Base-by-base conservation (phyloP, 2,888 invertebrate species). In the Acrobasis repandana region DNA sequence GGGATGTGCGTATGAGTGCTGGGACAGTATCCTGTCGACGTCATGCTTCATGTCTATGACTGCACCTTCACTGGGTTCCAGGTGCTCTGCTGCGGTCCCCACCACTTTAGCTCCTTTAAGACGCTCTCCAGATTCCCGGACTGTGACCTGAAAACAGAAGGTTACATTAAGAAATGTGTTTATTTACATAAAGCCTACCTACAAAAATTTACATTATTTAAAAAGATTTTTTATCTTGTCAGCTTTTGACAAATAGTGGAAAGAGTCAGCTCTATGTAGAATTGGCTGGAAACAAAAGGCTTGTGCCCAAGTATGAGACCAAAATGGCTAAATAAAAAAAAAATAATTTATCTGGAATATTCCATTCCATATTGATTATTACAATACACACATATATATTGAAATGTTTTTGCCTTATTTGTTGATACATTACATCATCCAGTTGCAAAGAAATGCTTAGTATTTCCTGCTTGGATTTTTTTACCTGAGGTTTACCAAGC, bases 41-140 rank as follows among this genome's bases (percentile, higher is more conserved):
- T 92, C 90, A 62, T 85, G 90, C 67, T 86, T 86, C 57, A 83
- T 76, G 74, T 88, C 86, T 91, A 93, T n/a, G 89, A 92, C 73
- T 83, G 80, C 81, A 93, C 89, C 72, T 94, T 93, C 79, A 96
- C 93, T 72, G 97, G 97, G 83, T 96, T 97, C 97, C 97, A 97
- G 75, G 93, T 95, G 87, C 94, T 96, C 89, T 97, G 97, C 79
- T 96, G 96, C 58, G 95, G 95, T 66, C 97, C 96, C 97, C 97
- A 97, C 97, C 97, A 97, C 75, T 95, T 95, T 79, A 94, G 92
- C 83, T 94, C 93, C 73, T 93, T 90, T 63, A 90, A 78, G 49
- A 80, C 88, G 79, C 73, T 86, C 81, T 88, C 84, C 67, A 90
- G 75, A 61, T 79, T 82, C 67, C 84, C 87, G 62, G 85, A 72